Evolutionary conservation across 2,113 vertebrate genomes (phyloP).

Genomic region (Gambusia affinis): DNA sequence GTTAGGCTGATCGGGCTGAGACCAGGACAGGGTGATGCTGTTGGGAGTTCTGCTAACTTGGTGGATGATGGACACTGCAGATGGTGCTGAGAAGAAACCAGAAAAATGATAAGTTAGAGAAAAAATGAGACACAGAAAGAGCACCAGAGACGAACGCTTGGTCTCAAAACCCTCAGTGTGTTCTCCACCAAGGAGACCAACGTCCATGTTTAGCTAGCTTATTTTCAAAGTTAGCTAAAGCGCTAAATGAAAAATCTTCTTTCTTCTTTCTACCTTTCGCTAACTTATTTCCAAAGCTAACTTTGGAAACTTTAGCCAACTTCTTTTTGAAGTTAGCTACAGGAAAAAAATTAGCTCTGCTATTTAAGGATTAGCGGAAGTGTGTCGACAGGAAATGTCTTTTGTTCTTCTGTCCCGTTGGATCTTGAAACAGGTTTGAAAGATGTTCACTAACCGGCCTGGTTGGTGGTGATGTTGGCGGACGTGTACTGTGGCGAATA

Average conservation of each 20-base stretch:
- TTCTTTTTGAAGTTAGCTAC: too few relatives aligned
- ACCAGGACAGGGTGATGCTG: conserved; percentile 96
- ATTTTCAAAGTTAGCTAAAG: too few relatives aligned
- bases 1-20: conserved; percentile 94
- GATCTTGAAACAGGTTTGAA: neutral
- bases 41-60: conserved; percentile 89
- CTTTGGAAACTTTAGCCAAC: too few relatives aligned
- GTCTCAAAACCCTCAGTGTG: neutral
- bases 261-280: neutral
- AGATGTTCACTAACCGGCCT: conserved; percentile 85
- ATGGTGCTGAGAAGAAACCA: conserved; percentile 83
- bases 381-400: too few relatives aligned
- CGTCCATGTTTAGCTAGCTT: neutral
- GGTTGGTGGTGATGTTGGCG: conserved; percentile 98
- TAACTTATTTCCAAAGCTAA: too few relatives aligned
- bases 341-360: too few relatives aligned
- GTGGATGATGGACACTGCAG: conserved; percentile 94
- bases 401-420: neutral
- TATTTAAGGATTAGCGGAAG: too few relatives aligned
- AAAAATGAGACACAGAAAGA: neutral
- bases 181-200: neutral
- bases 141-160: neutral
- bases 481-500: conserved; percentile 90
- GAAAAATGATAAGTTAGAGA: neutral
- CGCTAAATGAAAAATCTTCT: too few relatives aligned